Evolutionary conservation across 2,113 vertebrate species (phyloP).

Genomic region (Crotalus horridus): DNA sequence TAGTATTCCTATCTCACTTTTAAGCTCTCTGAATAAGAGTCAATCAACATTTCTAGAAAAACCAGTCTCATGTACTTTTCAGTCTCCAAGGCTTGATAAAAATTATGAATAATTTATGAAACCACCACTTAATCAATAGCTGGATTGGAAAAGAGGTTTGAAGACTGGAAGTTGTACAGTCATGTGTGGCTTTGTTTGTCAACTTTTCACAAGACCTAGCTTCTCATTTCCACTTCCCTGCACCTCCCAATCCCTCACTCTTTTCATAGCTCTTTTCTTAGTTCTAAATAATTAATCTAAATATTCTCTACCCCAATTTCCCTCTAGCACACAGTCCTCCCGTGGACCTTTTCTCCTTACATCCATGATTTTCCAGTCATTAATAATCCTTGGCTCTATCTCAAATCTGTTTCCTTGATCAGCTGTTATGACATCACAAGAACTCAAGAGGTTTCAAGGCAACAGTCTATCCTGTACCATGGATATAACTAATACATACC

Average conservation of each 20-base stretch:
- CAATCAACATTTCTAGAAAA: background rate
- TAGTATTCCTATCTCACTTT: background rate
- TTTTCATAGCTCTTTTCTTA: background rate
- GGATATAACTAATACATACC: background rate
- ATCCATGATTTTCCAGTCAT: background rate
- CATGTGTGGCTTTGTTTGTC: background rate
- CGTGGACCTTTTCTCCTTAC: background rate
- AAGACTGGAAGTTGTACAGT: background rate
- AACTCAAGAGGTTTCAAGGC: background rate
- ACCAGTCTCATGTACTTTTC: background rate
- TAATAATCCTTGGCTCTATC: background rate
- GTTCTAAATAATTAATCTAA: too few relatives aligned
- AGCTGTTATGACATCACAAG: conserved; percentile 15
- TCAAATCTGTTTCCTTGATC: background rate
- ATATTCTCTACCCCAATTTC: background rate
- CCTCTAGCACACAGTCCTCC: background rate
- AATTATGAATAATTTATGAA: background rate
- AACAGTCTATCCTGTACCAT: background rate
- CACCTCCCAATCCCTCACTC: background rate
- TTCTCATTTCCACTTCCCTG: background rate
- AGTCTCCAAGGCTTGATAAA: background rate
- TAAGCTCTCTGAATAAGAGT: background rate
- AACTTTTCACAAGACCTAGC: background rate
- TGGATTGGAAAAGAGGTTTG: background rate
- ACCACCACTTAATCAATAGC: background rate